These are phyloP conservation scores for Triplophysa dalaica DNA, from an alignment of 2,113 vertebrate species.

Conservation along the genomic window DNA sequence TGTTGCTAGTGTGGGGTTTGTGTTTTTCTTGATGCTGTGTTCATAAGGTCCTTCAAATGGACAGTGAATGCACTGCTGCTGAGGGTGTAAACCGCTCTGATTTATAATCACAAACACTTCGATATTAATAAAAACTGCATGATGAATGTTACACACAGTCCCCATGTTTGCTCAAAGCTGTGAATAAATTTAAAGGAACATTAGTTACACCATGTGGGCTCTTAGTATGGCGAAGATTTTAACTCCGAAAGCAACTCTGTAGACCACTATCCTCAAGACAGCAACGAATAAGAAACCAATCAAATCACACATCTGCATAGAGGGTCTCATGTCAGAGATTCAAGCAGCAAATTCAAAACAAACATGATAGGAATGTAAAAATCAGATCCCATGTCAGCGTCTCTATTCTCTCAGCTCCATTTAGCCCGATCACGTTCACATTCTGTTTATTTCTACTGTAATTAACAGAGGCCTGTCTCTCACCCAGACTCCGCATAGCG, in stretches of 20 bases:
- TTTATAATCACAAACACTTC: not conserved
- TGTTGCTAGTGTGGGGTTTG: no score
- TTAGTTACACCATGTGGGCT: not conserved
- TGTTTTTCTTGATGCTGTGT: no score
- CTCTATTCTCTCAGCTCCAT: constrained; percentile 53
- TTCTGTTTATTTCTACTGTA: constrained; percentile 54
- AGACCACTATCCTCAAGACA: not conserved
- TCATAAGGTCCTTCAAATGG: no score
- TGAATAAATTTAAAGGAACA: not conserved
- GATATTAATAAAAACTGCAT: not conserved
- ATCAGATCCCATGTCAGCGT: constrained; percentile 50
- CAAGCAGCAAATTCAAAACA: constrained; percentile 45
- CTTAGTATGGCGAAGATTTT: not conserved
- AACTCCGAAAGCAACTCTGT: not conserved
- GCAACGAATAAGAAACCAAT: constrained; percentile 4
- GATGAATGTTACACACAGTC: not conserved
- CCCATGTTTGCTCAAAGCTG: not conserved
- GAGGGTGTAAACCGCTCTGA: no score
- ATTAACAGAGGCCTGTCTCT: constrained; percentile 57
- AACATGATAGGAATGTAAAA: constrained; percentile 54
- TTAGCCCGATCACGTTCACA: constrained; percentile 52
- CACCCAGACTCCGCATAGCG: constrained; percentile 53
- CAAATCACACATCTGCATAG: constrained; percentile 20
- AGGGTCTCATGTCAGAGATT: constrained; percentile 24
- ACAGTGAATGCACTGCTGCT: no score